These are phyloP conservation scores for Drosophila nebulosa DNA, from an alignment of 1,140 invertebrate genomes.

Conservation along the genomic window DNA sequence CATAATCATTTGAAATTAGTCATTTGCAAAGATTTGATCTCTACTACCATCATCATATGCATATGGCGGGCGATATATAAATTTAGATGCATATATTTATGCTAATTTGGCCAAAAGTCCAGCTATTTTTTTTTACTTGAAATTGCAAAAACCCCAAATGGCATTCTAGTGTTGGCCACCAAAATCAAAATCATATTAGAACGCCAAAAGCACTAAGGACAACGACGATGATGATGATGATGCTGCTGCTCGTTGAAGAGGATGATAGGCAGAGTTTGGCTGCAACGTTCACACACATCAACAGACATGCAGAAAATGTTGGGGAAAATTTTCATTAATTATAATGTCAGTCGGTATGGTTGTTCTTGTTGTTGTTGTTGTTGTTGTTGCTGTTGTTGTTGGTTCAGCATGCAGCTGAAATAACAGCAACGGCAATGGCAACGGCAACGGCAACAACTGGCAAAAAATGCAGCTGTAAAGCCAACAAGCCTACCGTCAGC, in stretches of 20 bases:
- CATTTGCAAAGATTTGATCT: neutral
- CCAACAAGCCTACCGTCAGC: conserved; percentile 23
- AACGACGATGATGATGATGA: neutral
- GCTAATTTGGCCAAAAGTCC: neutral
- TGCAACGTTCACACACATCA: conserved; percentile 10
- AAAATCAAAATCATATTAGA: conserved; percentile 75
- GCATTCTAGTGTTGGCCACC: conserved; percentile 70
- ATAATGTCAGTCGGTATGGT: conserved; percentile 60
- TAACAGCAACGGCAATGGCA: conserved; percentile 45
- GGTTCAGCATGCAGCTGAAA: conserved; percentile 57
- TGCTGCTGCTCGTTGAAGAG: neutral
- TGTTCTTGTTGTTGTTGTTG: conserved; percentile 14
- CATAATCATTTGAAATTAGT: neutral
- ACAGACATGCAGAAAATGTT: conserved; percentile 42
- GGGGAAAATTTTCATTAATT: conserved; percentile 73
- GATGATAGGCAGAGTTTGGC: neutral
- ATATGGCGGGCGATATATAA: too few relatives aligned
- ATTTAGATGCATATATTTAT: neutral
- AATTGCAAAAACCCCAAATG: conserved; percentile 44
- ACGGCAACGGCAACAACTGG: conserved; percentile 12
- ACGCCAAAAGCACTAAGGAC: conserved; percentile 14
- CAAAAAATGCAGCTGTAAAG: conserved; percentile 43
- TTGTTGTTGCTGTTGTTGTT: conserved; percentile 12
- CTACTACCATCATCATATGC: neutral
- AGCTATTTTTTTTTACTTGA: neutral